Evolutionary conservation across 2,797 vertebrate species (phyloP).

Genomic region (Zalophus californianus): DNA sequence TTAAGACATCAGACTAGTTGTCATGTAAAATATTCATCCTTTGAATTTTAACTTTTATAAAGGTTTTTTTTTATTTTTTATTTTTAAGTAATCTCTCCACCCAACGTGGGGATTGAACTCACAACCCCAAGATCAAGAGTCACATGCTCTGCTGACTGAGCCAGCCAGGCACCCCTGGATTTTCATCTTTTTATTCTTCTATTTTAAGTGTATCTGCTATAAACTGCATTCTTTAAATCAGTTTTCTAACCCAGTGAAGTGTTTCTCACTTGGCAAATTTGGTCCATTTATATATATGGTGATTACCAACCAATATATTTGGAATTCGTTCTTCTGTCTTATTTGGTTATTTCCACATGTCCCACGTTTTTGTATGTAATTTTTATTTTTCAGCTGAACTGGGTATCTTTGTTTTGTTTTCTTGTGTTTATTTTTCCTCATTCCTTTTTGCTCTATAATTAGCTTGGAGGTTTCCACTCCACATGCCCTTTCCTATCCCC

Average conservation of each 20-base stretch:
- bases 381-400: neutral
- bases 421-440: neutral
- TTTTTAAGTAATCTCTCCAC: too few species aligned
- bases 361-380: neutral
- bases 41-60: neutral
- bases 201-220: neutral
- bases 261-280: neutral
- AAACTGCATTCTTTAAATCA: neutral
- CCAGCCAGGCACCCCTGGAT: too few species aligned
- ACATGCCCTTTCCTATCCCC: accelerated
- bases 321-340: neutral
- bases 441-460: neutral
- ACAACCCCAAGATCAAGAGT: too few species aligned
- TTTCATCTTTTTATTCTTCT: neutral
- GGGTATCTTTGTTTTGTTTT: neutral
- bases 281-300: neutral
- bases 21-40: neutral
- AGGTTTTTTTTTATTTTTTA: too few species aligned
- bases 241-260: neutral
- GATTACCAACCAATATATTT: neutral
- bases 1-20: neutral
- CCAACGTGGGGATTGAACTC: too few species aligned
- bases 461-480: neutral
- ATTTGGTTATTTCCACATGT: neutral
- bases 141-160: too few species aligned